These are phyloP conservation scores for Erynnis tages DNA, from an alignment of 2,888 invertebrate genomes.

Conservation along the genomic window DNA sequence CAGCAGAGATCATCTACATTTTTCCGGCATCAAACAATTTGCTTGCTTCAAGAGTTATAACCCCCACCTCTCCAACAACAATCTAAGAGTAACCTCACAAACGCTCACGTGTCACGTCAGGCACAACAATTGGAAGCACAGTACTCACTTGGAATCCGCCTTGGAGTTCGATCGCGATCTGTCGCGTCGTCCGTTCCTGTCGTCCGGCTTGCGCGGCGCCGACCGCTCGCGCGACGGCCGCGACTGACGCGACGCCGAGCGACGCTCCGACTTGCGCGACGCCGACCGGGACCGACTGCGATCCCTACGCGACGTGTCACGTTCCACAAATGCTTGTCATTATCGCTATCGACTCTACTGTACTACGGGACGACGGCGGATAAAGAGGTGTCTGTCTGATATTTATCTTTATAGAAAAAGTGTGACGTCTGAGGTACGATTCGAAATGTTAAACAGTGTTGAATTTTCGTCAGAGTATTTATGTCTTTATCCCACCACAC, in stretches of 20 bases:
- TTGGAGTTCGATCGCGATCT: conserved; percentile 28
- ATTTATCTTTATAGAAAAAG: too few species aligned
- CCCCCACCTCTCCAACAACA: too few species aligned
- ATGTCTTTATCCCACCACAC: too few species aligned
- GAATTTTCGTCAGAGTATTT: too few species aligned
- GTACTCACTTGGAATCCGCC: conserved; percentile 46
- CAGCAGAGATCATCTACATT: too few species aligned
- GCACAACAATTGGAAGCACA: conserved; percentile 53
- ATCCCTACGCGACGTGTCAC: conserved; percentile 47
- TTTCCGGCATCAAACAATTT: too few species aligned
- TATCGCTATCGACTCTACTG: not conserved
- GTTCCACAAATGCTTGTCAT: conserved; percentile 5
- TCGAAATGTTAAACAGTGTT: too few species aligned
- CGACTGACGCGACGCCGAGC: conserved; percentile 48
- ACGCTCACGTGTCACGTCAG: conserved; percentile 48
- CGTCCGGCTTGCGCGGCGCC: conserved; percentile 41
- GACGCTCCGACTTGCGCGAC: conserved; percentile 50
- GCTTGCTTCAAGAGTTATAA: too few species aligned
- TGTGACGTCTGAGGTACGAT: too few species aligned
- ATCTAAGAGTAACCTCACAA: conserved; percentile 42
- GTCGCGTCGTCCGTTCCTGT: conserved; percentile 44
- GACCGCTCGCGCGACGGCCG: conserved; percentile 43
- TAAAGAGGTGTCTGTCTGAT: not conserved
- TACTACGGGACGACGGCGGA: not conserved
- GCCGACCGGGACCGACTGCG: conserved; percentile 65